Percentiles rank a stretch among this genome's conserved stretches.
phyloP scores from a whole-genome alignment of 1,140 invertebrate species.

The Andricus grossulariae region DNA sequence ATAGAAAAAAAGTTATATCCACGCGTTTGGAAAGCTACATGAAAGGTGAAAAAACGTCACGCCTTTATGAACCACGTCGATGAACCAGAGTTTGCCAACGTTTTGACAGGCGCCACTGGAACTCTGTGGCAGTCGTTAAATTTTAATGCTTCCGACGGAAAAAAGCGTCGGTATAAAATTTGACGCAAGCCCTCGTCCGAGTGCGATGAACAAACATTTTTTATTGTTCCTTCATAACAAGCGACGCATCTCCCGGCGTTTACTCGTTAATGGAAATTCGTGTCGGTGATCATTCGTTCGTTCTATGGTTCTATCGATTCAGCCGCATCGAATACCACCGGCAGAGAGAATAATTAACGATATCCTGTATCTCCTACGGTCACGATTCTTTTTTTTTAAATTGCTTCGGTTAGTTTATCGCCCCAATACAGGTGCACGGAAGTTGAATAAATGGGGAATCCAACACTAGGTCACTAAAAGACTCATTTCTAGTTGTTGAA shows the following conservation, averaged over 20 bases:
- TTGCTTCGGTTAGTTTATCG: constrained; percentile 28
- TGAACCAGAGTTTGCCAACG: constrained; percentile 36
- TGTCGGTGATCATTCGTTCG: constrained; percentile 37
- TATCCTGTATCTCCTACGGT: constrained; percentile 30
- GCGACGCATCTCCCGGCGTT: constrained; percentile 28
- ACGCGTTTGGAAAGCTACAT: not conserved
- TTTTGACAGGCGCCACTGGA: constrained; percentile 41
- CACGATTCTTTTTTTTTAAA: constrained; percentile 27
- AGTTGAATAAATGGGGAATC: constrained; percentile 2
- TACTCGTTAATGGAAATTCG: constrained; percentile 48
- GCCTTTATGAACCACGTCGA: constrained; percentile 19
- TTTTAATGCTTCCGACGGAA: constrained; percentile 51
- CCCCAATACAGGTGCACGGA: constrained; percentile 14
- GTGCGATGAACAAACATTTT: constrained; percentile 33
- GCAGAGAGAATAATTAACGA: constrained; percentile 31
- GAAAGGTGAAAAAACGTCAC: constrained; percentile 33
- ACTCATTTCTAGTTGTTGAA: not conserved
- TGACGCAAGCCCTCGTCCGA: constrained; percentile 9
- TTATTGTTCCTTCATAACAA: constrained; percentile 36
- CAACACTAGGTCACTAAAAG: not conserved
- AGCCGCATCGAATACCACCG: constrained; percentile 27
- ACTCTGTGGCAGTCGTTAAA: constrained; percentile 50
- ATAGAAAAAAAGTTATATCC: not conserved
- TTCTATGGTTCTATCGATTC: constrained; percentile 24
- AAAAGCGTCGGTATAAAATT: constrained; percentile 16